These are phyloP conservation scores for Alethe castanea DNA, from an alignment of 2,113 vertebrate species.

Conservation along the genomic window DNA sequence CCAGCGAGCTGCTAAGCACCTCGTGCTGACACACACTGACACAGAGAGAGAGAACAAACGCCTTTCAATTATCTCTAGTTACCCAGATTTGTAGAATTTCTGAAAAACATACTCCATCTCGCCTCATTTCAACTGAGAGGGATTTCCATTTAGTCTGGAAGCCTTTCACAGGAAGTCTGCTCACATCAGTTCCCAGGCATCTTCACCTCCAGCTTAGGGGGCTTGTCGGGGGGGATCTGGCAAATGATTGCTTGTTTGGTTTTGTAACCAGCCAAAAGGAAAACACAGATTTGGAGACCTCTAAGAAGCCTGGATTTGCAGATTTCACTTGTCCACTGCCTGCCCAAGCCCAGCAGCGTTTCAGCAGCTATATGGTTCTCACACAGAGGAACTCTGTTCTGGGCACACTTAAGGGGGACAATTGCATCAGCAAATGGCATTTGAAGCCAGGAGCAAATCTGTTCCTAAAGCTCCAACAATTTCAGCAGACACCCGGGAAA, in stretches of 20 bases:
- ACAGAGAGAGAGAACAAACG: not conserved
- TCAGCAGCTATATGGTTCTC: not conserved
- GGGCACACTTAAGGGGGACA: not conserved
- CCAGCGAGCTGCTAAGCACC: not conserved
- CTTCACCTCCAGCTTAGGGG: not conserved
- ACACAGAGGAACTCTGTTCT: not conserved
- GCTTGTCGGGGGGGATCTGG: not conserved
- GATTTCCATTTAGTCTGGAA: not conserved
- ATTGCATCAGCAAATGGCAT: not conserved
- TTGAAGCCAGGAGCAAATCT: slow-evolving; percentile 39
- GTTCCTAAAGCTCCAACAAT: not conserved
- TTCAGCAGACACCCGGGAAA: not conserved
- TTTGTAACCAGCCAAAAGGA: not conserved
- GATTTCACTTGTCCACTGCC: not conserved
- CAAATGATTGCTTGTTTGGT: not conserved
- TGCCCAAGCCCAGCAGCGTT: not conserved
- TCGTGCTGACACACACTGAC: not conserved
- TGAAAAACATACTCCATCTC: not conserved
- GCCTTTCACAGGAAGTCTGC: not conserved
- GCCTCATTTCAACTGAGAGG: not conserved
- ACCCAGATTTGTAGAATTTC: not conserved
- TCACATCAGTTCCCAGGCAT: not conserved
- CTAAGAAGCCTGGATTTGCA: not conserved
- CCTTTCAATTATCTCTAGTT: not conserved
- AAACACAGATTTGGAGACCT: not conserved